Conservation (phyloP, 2,113 vertebrate species). For the Festucalex cinctus region DNA sequence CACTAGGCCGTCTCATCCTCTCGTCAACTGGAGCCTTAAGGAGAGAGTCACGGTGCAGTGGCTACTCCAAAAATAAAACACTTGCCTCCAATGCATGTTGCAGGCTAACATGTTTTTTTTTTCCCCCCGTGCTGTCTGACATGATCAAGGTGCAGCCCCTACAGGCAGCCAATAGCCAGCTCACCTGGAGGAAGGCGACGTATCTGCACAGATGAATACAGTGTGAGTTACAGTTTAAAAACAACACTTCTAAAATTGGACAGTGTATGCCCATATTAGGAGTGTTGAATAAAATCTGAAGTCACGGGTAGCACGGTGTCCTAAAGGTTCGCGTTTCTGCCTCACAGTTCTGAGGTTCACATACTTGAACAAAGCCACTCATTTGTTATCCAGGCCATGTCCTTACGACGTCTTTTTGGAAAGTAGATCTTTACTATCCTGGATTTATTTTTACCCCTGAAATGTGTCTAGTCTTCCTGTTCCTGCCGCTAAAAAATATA, state of each 20-base stretch:
- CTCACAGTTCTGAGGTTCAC: neutral
- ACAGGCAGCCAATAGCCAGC: slow-evolving; percentile 31
- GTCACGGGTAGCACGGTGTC: neutral
- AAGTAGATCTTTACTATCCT: neutral
- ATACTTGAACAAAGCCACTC: neutral
- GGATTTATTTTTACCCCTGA: no score
- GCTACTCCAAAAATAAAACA: slow-evolving; percentile 80
- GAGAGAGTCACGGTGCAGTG: slow-evolving; percentile 53
- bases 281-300: neutral
- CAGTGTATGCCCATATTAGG: neutral
- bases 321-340: neutral
- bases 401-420: neutral
- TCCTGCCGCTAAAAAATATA: no score
- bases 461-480: no score
- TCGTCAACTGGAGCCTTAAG: slow-evolving; percentile 55
- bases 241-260: neutral
- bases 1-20: slow-evolving; percentile 59
- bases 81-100: slow-evolving; percentile 58
- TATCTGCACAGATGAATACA: neutral
- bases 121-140: slow-evolving; percentile 60
- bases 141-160: slow-evolving; percentile 53
- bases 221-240: neutral
- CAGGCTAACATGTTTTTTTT: slow-evolving; percentile 34
- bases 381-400: neutral
- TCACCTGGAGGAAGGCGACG: slow-evolving; percentile 8